Conservation (phyloP, 2,888 invertebrate genomes). For the Nomada ferruginata region DNA sequence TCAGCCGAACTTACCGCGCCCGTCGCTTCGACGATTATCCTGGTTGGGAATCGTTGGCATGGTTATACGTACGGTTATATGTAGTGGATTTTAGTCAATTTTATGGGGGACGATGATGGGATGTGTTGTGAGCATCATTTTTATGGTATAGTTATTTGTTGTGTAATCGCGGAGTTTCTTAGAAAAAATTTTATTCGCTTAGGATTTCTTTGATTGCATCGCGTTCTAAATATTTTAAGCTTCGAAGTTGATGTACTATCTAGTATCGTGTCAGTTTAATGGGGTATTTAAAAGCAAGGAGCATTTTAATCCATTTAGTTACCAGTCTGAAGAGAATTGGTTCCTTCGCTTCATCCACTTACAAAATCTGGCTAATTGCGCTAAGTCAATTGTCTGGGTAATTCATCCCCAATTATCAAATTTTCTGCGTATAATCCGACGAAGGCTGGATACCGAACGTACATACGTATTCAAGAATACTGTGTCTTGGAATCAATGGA, state of each 20-base stretch:
- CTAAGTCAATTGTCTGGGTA: constrained; percentile 72
- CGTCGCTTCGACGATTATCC: constrained; percentile 34
- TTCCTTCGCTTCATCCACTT: constrained; percentile 70
- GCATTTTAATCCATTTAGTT: constrained; percentile 67
- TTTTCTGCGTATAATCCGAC: neutral
- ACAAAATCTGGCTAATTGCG: constrained; percentile 79
- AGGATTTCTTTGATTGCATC: too few relatives aligned
- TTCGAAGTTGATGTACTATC: too few relatives aligned
- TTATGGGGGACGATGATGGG: neutral
- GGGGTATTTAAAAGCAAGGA: constrained; percentile 48
- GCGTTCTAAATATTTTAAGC: too few relatives aligned
- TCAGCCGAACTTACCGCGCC: constrained; percentile 2
- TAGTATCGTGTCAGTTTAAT: neutral
- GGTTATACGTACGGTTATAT: neutral
- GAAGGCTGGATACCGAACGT: neutral
- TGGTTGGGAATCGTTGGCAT: neutral
- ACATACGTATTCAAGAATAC: neutral
- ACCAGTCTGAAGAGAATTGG: constrained; percentile 22
- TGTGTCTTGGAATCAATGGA: neutral
- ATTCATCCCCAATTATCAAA: constrained; percentile 30
- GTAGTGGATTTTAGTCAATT: neutral
- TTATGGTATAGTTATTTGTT: too few relatives aligned
- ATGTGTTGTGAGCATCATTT: neutral
- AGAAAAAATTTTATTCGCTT: too few relatives aligned
- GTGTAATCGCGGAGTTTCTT: too few relatives aligned